Base-by-base conservation (phyloP, 2,113 vertebrate genomes). In the Hippocampus barbouri region DNA sequence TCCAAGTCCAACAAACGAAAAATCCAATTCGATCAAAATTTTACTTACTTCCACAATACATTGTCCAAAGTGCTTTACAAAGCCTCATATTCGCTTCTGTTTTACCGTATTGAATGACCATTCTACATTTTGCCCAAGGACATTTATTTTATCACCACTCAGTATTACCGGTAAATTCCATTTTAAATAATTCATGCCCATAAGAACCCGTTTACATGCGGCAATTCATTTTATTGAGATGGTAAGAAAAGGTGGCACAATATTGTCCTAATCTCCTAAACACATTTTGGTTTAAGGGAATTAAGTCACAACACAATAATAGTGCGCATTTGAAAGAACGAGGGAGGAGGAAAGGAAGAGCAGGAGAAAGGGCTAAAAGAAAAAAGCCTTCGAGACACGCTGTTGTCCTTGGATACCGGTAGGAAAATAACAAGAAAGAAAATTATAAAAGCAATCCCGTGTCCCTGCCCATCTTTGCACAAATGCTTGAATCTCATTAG, bases 391-490 rank as follows among this genome's bases (percentile, higher is more conserved):
- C 16, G 43, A 75, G 72, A 84, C 60, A 14, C 61, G 43, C 53
- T 43, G 56, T 66, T 68, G 54, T 68, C 78, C 67, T 74, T 70
- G 40, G 69, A 54, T 62, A 30, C 66, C 25, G 69, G 61, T 0
- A 51, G 51, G 63, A 77, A 67, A 71, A 25, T 15, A 69, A 49
- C 8, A 16, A 38, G 34, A 45, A 84, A 71, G 71, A 25, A 56
- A 67, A 74, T 71, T 68, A 68, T 66, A 75, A 79, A 66, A 79
- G 60, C 72, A 76, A 79, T 75, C 78, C 76, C 62, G 38, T 71
- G 53, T 73, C 74, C 76, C 67, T 80, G 83, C 80, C 9, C 54
- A 64, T 76, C 73, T 70, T 68, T 77, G 76, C 78, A 77, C 51
- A 78, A 83, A 75, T 38, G 41, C 68, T 59, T 69, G 66, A 63